phyloP scores from a whole-genome alignment of 2,113 vertebrate species.

The Psammodynastes pulverulentus region DNA sequence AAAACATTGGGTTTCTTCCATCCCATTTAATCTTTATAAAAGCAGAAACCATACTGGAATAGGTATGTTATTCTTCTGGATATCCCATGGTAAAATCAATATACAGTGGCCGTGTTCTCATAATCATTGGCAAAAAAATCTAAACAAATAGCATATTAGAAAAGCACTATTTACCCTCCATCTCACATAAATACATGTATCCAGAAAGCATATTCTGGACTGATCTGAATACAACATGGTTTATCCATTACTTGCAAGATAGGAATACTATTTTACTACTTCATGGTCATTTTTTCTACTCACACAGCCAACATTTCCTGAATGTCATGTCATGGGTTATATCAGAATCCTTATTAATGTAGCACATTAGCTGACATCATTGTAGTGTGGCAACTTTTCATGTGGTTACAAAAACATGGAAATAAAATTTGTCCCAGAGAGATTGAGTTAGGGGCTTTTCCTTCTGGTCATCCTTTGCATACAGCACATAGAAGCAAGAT shows the following conservation, averaged over 20 bases:
- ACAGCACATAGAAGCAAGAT: background rate
- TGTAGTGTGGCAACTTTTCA: background rate
- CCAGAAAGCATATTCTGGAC: background rate
- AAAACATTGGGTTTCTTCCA: background rate
- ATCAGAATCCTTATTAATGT: background rate
- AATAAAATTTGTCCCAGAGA: background rate
- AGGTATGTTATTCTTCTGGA: background rate
- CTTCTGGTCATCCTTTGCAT: background rate
- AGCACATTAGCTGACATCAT: background rate
- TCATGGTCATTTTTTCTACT: background rate
- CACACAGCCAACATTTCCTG: background rate
- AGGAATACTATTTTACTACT: background rate
- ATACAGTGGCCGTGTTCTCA: background rate
- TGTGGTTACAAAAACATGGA: background rate
- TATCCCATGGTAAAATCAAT: background rate
- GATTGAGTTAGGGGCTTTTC: background rate
- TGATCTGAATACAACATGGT: background rate
- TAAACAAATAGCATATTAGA: background rate
- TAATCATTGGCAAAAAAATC: background rate
- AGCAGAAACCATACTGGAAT: background rate
- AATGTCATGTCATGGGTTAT: background rate
- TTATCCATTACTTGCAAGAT: background rate
- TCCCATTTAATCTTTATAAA: background rate
- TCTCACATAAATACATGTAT: background rate
- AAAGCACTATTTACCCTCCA: background rate